Evolutionary conservation across 2,888 invertebrate genomes (phyloP), one percentile per base, ranked within the genome.

Genomic region (Sthenelais limicola): DNA sequence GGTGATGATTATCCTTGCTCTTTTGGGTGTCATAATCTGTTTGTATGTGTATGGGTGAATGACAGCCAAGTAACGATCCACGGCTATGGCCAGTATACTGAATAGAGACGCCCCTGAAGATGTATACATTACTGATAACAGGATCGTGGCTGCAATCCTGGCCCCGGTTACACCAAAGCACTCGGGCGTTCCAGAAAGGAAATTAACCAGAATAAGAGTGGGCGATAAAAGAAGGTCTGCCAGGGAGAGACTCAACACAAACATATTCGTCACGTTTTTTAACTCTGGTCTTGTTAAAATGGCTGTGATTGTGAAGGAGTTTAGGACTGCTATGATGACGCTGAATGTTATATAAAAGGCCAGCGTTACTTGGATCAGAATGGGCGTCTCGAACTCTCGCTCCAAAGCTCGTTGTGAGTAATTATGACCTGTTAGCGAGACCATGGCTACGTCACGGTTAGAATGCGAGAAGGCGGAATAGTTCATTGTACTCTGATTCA

Each of bases 31-130:
- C 47, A 67, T 48, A 43, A 67, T 28, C 67, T 67, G 67, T 7
- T 30, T n/a, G 48, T 67, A 67, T 21, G 43, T 67, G 48, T 48
- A 67, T 47, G 67, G 67, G 28, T 67, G 67, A n/a, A 67, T 28
- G 21, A 67, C 67, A 1, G 67, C 67, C 21, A n/a, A 48, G 30
- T 67, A 67, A 3, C 67, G 47, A 30, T 67, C 67, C 1, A 67
- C 48, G 1, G 67, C 67, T 3, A 67, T 43, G 26, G 67, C 67
- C 47, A 67, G 30, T 15, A 67, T 67, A 24, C 47, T 67, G 47
- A 67, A 67, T 18, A 67, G 26, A 5, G 47, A 67, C 7, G 48
- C 48, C 5, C 48, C 47, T 48, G 48, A 48, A 7, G 48, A 43
- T 2, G 47, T 67, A 48, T 43, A 67, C 67, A 43, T 48, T 12